Conservation (phyloP, 92 coral and sea anemone species). For the Epizoanthus scotinus region DNA sequence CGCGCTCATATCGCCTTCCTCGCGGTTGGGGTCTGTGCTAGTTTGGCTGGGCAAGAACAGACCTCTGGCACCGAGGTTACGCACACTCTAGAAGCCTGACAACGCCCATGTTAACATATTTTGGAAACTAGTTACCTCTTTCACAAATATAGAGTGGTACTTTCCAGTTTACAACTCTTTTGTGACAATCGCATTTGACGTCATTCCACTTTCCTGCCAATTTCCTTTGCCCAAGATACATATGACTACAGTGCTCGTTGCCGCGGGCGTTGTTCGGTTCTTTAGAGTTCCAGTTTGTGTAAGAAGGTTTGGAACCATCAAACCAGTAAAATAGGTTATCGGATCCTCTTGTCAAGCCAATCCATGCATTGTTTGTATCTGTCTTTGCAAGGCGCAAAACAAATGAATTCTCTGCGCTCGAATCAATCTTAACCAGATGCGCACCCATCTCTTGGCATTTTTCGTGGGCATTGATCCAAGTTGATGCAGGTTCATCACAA, state of each 20-base stretch:
- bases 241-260: not conserved
- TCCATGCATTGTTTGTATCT: not conserved
- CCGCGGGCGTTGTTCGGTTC: conserved; percentile 3
- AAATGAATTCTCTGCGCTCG: not conserved
- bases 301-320: conserved; percentile 1
- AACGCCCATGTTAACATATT: too few species aligned
- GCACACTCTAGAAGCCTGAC: too few species aligned
- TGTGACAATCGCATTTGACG: not conserved
- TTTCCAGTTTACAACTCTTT: not conserved
- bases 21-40: too few species aligned
- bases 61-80: too few species aligned
- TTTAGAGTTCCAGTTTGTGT: not conserved
- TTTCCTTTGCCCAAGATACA: not conserved
- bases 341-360: conserved; percentile 2
- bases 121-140: not conserved
- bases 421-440: not conserved
- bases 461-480: not conserved
- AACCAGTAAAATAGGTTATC: conserved; percentile 4
- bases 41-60: too few species aligned
- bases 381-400: not conserved
- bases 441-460: conserved; percentile 1
- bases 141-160: not conserved
- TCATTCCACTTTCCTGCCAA: not conserved
- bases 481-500: not conserved
- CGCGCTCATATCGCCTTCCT: too few species aligned